Evolutionary conservation across 2,113 vertebrate genomes (phyloP).

Genomic region (Proterorhinus semilunaris): DNA sequence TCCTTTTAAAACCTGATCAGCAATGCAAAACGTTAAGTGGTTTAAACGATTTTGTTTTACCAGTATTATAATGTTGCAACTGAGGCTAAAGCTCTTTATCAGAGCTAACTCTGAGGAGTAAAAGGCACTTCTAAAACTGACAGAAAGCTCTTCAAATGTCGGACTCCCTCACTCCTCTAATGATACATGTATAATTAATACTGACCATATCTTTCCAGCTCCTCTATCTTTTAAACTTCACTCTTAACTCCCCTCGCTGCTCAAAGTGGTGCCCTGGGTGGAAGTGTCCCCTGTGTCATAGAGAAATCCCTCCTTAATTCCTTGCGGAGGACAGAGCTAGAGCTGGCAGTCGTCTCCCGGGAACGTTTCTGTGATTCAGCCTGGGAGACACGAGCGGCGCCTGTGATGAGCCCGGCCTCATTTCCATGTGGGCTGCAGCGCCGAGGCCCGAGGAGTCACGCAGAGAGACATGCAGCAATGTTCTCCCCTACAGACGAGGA

Average conservation of each 20-base stretch:
- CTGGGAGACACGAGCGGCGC: constrained; percentile 27
- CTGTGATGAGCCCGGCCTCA: constrained; percentile 33
- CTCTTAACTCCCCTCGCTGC: constrained; percentile 8
- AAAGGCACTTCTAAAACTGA: neutral
- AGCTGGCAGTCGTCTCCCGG: constrained; percentile 35
- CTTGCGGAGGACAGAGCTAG: constrained; percentile 30
- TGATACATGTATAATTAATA: constrained; percentile 14
- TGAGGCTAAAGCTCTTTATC: neutral
- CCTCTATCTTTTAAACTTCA: constrained; percentile 10
- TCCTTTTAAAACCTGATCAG: too few relatives aligned
- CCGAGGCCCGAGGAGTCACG: constrained; percentile 10
- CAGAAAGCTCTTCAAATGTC: neutral
- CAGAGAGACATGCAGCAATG: constrained; percentile 22
- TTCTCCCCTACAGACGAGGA: constrained; percentile 6
- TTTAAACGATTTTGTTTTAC: neutral
- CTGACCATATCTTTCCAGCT: neutral
- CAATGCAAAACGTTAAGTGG: too few relatives aligned
- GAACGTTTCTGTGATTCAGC: constrained; percentile 43
- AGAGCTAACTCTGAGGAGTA: neutral
- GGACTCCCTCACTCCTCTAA: neutral
- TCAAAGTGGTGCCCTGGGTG: constrained; percentile 9
- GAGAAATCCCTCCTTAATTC: constrained; percentile 30
- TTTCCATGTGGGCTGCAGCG: constrained; percentile 37
- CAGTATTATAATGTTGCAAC: neutral
- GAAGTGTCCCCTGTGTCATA: constrained; percentile 25